Conservation (phyloP, 2,113 vertebrate genomes). For the Prionailurus viverrinus region DNA sequence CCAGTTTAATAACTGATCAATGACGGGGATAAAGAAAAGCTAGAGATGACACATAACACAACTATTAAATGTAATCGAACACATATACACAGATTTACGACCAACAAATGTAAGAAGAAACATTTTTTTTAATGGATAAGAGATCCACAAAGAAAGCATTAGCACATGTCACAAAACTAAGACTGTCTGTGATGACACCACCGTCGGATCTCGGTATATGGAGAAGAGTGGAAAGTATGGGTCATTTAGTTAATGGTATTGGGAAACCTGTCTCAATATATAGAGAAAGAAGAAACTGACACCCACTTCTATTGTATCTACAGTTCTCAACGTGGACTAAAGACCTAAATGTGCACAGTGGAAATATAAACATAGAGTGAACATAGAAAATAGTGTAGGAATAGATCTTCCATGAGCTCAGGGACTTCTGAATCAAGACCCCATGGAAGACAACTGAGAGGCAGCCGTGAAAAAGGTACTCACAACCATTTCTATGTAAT, state of each 20-base stretch:
- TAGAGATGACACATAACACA: neutral
- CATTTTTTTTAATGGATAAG: neutral
- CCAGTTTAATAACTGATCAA: neutral
- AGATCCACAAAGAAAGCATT: neutral
- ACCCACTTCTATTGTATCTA: too few species aligned
- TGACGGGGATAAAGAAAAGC: neutral
- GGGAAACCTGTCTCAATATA: neutral
- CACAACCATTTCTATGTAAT: too few species aligned
- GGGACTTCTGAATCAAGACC: neutral
- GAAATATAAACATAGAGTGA: neutral
- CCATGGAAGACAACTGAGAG: neutral
- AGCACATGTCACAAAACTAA: neutral
- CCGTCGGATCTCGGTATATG: rapidly evolving
- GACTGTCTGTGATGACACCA: neutral
- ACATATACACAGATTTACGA: neutral
- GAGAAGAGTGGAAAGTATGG: neutral
- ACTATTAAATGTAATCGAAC: neutral
- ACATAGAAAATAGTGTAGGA: neutral
- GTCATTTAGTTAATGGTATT: neutral
- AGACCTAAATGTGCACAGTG: neutral
- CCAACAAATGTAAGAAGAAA: neutral
- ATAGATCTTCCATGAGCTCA: neutral
- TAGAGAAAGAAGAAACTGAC: neutral
- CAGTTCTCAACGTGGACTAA: rapidly evolving
- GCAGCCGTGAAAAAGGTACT: neutral